Percentiles rank a stretch among this genome's conserved stretches.
Conservation (phyloP, 2,888 invertebrate genomes). For the Dione vanillae region DNA sequence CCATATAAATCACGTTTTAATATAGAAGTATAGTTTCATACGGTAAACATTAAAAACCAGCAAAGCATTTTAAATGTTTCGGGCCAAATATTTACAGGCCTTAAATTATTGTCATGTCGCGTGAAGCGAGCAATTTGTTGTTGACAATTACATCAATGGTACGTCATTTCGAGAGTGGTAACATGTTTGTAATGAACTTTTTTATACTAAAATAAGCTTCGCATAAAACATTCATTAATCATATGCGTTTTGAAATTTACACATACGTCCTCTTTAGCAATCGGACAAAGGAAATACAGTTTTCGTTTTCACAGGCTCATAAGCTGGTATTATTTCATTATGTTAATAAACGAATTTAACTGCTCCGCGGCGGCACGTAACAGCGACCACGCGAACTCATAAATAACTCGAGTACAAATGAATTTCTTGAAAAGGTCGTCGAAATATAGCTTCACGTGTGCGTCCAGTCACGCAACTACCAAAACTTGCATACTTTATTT, state of each 20-base stretch:
- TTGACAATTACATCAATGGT: constrained; percentile 55
- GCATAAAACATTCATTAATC: background rate
- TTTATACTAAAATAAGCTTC: background rate
- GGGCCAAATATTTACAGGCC: constrained; percentile 57
- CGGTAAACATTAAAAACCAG: constrained; percentile 34
- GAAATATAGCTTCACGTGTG: constrained; percentile 78
- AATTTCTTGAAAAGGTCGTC: constrained; percentile 82
- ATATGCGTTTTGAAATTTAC: background rate
- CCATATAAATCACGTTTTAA: constrained; percentile 29
- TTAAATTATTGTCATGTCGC: constrained; percentile 55
- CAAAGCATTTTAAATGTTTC: constrained; percentile 35
- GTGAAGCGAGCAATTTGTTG: constrained; percentile 47
- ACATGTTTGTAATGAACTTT: constrained; percentile 7
- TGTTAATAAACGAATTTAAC: constrained; percentile 65
- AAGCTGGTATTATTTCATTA: constrained; percentile 45
- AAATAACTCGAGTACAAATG: constrained; percentile 69
- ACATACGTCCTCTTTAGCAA: constrained; percentile 12
- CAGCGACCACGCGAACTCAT: constrained; percentile 66
- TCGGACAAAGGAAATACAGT: constrained; percentile 34
- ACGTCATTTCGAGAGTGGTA: constrained; percentile 41
- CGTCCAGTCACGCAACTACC: constrained; percentile 73
- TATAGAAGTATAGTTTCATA: constrained; percentile 30
- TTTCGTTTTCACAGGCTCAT: constrained; percentile 28
- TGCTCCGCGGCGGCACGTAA: constrained; percentile 59
- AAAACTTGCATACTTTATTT: constrained; percentile 69